A percentile compares a stretch with the other conserved stretches of the same genome.
Evolutionary conservation across 2,888 invertebrate species (phyloP).

Genomic region (Pachycephus smyrnensis): DNA sequence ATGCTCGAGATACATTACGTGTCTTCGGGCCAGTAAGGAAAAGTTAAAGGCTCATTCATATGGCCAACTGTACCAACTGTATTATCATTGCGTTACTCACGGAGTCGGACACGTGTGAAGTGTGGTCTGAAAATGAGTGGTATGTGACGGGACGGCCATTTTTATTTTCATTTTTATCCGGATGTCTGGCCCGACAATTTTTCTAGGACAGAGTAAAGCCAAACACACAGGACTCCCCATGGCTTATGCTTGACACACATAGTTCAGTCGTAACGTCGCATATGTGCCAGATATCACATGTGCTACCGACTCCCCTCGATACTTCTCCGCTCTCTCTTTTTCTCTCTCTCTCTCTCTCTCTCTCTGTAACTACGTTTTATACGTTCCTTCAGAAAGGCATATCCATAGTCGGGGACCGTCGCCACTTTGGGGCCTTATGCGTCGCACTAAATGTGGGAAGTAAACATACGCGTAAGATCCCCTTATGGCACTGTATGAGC

Average conservation of each 20-base stretch:
- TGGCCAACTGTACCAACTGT: neutral
- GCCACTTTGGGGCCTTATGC: neutral
- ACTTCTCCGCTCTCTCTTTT: constrained; percentile 18
- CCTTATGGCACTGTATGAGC: neutral
- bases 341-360: constrained; percentile 11
- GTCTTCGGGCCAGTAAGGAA: too few relatives aligned
- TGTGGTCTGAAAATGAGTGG: neutral
- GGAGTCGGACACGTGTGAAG: neutral
- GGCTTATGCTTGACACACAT: neutral
- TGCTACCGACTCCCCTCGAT: constrained; percentile 11
- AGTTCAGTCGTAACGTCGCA: constrained; percentile 2
- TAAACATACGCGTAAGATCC: neutral
- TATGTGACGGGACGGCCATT: neutral
- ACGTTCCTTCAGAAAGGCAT: neutral
- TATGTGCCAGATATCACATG: constrained; percentile 10
- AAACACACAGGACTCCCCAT: constrained; percentile 8
- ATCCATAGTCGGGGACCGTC: neutral
- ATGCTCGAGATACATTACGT: neutral
- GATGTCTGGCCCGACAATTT: constrained; percentile 1
- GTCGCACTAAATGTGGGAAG: neutral
- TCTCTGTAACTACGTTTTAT: neutral
- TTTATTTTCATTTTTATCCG: constrained; percentile 12
- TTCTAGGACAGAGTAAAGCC: constrained; percentile 19
- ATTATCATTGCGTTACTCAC: neutral
- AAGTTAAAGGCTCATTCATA: neutral